Evolutionary conservation across 2,113 vertebrate species (phyloP).

Genomic region (Tursiops truncatus): DNA sequence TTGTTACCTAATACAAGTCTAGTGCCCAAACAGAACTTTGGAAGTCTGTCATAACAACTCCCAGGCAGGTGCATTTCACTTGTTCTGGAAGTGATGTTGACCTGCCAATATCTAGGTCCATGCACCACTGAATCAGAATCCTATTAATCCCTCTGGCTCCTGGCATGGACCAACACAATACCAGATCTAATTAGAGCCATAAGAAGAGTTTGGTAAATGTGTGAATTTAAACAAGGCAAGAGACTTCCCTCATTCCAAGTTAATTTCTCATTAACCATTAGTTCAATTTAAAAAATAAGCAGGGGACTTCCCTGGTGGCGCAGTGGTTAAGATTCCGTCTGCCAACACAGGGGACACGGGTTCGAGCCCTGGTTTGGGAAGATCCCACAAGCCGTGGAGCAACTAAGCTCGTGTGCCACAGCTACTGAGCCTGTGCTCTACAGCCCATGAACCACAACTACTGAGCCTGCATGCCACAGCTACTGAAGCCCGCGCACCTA

Average conservation of each 20-base stretch:
- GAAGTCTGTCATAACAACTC: conserved; percentile 69
- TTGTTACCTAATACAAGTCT: conserved; percentile 44
- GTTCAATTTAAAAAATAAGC: not conserved
- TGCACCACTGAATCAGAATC: conserved; percentile 80
- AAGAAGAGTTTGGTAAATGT: not conserved
- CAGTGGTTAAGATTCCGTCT: too few species aligned
- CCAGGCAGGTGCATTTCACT: conserved; percentile 42
- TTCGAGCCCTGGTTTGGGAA: too few species aligned
- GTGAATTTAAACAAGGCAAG: conserved; percentile 37
- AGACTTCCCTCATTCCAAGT: conserved; percentile 27
- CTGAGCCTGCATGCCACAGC: too few species aligned
- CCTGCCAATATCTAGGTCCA: conserved; percentile 74
- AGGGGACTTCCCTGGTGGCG: too few species aligned
- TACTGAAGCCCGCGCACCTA: too few species aligned
- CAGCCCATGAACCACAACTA: too few species aligned
- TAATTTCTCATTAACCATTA: conserved; percentile 24
- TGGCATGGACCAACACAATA: conserved; percentile 59
- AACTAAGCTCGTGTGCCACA: too few species aligned
- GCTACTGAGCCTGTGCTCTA: too few species aligned
- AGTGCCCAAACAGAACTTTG: conserved; percentile 63
- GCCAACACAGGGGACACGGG: too few species aligned
- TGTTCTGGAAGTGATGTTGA: conserved; percentile 78
- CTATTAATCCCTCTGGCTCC: conserved; percentile 65
- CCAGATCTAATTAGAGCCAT: conserved; percentile 39
- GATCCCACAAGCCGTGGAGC: too few species aligned